Percentiles rank a stretch among this genome's conserved stretches.
These are phyloP conservation scores for Anhinga rufa DNA, from an alignment of 2,113 vertebrate species.

Conservation along the genomic window DNA sequence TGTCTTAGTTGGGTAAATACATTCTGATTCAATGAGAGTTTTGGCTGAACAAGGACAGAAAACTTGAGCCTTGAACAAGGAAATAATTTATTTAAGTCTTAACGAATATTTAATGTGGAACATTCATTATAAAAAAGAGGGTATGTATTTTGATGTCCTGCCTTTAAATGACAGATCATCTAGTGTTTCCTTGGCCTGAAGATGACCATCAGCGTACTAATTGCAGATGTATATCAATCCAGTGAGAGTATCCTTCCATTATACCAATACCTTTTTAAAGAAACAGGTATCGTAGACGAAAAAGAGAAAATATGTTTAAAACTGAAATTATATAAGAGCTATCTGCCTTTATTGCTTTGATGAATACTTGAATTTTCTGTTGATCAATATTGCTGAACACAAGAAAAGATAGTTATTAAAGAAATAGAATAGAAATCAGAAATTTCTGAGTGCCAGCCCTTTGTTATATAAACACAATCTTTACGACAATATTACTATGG, in stretches of 20 bases:
- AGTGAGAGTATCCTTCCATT: background rate
- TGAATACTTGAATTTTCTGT: background rate
- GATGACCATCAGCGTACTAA: background rate
- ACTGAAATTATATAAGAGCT: background rate
- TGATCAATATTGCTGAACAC: background rate
- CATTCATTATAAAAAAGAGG: background rate
- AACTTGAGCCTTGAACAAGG: background rate
- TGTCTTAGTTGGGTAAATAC: constrained; percentile 1
- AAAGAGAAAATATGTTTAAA: background rate
- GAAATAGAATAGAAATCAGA: background rate
- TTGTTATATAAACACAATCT: background rate
- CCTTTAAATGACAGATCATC: background rate
- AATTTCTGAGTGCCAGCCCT: background rate
- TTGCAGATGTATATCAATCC: background rate
- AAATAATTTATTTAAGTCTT: constrained; percentile 31
- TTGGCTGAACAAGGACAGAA: constrained; percentile 14
- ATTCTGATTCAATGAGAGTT: background rate
- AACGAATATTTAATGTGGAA: constrained; percentile 19
- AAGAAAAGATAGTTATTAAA: background rate
- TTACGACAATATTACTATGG: background rate
- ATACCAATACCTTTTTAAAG: background rate
- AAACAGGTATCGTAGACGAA: background rate
- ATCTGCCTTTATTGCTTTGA: background rate
- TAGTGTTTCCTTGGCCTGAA: background rate
- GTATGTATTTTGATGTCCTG: background rate